phyloP scores from a whole-genome alignment of 2,113 vertebrate genomes.

The Vidua macroura region DNA sequence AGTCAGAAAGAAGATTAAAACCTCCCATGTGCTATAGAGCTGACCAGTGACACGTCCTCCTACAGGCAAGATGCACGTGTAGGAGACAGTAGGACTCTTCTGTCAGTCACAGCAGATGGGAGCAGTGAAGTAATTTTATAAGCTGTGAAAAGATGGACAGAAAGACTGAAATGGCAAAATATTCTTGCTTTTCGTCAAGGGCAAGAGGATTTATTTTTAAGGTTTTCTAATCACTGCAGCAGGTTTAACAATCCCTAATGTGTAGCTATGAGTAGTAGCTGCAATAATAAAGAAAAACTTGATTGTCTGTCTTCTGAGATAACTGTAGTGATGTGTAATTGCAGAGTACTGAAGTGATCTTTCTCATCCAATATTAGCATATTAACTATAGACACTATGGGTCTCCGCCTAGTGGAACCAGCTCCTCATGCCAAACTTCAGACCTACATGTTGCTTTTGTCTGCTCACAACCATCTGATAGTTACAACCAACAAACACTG shows the following conservation, averaged over 20 bases:
- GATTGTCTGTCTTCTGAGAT: neutral
- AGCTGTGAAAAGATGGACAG: neutral
- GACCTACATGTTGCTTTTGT: accelerated
- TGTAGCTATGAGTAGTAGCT: neutral
- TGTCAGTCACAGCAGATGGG: neutral
- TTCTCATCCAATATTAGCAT: neutral
- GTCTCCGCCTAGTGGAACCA: neutral
- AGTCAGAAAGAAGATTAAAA: constrained; percentile 13
- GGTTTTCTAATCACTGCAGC: neutral
- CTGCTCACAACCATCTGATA: neutral
- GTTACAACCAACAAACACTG: neutral
- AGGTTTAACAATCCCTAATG: neutral
- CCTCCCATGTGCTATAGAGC: neutral
- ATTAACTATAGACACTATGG: neutral
- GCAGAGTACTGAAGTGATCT: neutral
- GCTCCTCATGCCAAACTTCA: neutral
- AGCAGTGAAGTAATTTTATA: neutral
- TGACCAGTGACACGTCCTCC: neutral
- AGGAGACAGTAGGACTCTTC: neutral
- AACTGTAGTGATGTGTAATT: neutral
- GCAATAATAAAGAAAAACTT: neutral
- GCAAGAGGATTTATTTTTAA: neutral
- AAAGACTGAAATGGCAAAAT: neutral
- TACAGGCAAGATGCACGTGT: neutral
- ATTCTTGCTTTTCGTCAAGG: neutral